A percentile compares a stretch with the other conserved stretches of the same genome.
Conservation (phyloP, 2,113 vertebrate species). For the Lethenteron camtschaticum region DNA sequence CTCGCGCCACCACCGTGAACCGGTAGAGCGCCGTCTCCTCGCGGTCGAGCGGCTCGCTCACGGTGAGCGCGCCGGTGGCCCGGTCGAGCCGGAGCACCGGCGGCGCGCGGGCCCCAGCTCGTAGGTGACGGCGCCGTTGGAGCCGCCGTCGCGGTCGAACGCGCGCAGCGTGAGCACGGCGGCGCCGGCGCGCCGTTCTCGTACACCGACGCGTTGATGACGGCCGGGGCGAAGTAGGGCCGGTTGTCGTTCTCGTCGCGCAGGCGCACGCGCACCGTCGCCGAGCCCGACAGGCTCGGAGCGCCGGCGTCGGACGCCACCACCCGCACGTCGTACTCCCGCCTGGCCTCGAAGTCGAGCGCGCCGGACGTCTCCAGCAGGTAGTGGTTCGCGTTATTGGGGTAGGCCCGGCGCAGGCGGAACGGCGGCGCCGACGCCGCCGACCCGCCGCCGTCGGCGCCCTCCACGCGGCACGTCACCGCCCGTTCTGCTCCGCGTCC, state of each 20-base stretch:
- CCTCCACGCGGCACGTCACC: constrained; percentile 93
- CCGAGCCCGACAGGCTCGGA: constrained; percentile 87
- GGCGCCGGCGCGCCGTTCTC: constrained; percentile 93
- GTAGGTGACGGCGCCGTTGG: constrained; percentile 95
- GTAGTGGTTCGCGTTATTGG: constrained; percentile 96
- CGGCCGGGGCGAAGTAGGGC: constrained; percentile 88
- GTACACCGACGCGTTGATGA: constrained; percentile 86
- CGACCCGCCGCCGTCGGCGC: not conserved
- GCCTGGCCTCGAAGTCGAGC: constrained; percentile 92
- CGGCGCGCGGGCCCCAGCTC: constrained; percentile 80
- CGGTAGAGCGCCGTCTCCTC: constrained; percentile 93
- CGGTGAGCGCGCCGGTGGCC: constrained; percentile 83
- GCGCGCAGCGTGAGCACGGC: constrained; percentile 91
- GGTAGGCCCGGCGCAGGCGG: constrained; percentile 86
- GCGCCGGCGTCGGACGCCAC: constrained; percentile 93
- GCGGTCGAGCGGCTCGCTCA: constrained; percentile 82
- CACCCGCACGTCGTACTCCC: constrained; percentile 98
- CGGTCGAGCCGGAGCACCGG: constrained; percentile 95
- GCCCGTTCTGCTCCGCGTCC: constrained; percentile 97
- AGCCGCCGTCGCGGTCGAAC: constrained; percentile 90
- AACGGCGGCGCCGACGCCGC: constrained; percentile 64
- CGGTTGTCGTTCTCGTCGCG: constrained; percentile 98
- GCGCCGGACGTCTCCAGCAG: constrained; percentile 82
- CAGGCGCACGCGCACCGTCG: constrained; percentile 74
- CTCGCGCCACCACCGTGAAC: constrained; percentile 83